These are phyloP conservation scores for Columba livia DNA, from an alignment of 2,113 vertebrate species.

Conservation along the genomic window DNA sequence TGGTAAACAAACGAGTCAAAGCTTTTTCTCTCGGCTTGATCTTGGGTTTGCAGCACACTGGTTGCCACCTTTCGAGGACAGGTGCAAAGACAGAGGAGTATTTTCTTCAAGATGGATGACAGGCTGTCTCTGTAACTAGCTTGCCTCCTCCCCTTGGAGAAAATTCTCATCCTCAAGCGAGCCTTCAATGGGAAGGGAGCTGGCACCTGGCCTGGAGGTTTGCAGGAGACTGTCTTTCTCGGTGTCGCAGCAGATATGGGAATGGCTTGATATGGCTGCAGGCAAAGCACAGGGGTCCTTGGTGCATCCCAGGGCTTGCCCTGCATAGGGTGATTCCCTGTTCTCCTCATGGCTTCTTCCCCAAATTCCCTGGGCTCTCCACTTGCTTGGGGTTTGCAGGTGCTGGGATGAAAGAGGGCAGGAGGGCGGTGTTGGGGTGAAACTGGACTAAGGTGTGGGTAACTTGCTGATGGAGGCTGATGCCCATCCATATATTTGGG, in stretches of 20 bases:
- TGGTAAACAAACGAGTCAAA: conserved; percentile 43
- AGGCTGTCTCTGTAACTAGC: not conserved
- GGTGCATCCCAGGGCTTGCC: fast-evolving
- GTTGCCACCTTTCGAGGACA: not conserved
- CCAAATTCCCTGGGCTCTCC: not conserved
- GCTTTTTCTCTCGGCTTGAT: not conserved
- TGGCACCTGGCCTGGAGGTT: conserved; percentile 21
- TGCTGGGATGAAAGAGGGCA: not conserved
- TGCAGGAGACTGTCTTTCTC: not conserved
- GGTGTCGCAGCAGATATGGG: not conserved
- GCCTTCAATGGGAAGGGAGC: not conserved
- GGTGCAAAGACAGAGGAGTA: not conserved
- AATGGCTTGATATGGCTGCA: not conserved
- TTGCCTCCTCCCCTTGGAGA: not conserved
- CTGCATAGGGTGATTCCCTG: fast-evolving
- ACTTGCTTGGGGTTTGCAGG: not conserved
- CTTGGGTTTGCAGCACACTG: not conserved
- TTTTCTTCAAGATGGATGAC: conserved; percentile 62
- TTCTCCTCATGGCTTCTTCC: not conserved
- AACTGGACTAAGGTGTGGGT: fast-evolving
- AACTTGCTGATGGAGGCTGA: not conserved
- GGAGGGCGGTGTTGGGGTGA: fast-evolving
- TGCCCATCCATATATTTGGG: not conserved
- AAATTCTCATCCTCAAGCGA: not conserved
- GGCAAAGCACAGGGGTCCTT: not conserved